Evolutionary conservation across 2,888 invertebrate species (phyloP).

Genomic region (Labia minor): DNA sequence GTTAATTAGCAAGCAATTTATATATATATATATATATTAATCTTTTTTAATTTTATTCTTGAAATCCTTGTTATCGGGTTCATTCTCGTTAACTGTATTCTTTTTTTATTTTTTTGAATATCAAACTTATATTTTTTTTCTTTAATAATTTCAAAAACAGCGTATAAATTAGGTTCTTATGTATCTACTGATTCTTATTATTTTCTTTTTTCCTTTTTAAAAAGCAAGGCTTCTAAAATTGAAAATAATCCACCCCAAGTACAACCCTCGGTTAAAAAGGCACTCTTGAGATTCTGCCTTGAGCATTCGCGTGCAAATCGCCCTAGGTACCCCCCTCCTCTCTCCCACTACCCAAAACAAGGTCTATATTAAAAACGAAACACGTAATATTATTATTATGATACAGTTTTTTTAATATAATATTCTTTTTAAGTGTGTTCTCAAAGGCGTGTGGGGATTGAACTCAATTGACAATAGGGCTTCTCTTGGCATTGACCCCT

Average conservation of each 20-base stretch:
- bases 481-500: background rate
- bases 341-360: too few species aligned
- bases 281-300: too few species aligned
- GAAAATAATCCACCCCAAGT: background rate
- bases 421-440: background rate
- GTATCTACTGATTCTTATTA: background rate
- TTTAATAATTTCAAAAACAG: slow-evolving; percentile 1
- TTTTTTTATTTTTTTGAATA: too few species aligned
- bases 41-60: too few species aligned
- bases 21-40: too few species aligned
- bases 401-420: background rate
- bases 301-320: too few species aligned
- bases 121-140: too few species aligned
- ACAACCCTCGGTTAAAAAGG: too few species aligned
- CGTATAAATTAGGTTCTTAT: slow-evolving; percentile 13
- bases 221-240: background rate
- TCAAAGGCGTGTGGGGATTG: background rate
- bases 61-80: too few species aligned
- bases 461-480: background rate
- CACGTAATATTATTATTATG: slow-evolving; percentile 8
- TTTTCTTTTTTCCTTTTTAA: background rate
- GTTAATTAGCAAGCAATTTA: too few species aligned
- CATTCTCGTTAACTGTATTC: too few species aligned
- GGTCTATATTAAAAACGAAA: background rate
- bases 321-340: too few species aligned